phyloP scores from a whole-genome alignment of 2,113 vertebrate species.

The Gymnorhina tibicen region DNA sequence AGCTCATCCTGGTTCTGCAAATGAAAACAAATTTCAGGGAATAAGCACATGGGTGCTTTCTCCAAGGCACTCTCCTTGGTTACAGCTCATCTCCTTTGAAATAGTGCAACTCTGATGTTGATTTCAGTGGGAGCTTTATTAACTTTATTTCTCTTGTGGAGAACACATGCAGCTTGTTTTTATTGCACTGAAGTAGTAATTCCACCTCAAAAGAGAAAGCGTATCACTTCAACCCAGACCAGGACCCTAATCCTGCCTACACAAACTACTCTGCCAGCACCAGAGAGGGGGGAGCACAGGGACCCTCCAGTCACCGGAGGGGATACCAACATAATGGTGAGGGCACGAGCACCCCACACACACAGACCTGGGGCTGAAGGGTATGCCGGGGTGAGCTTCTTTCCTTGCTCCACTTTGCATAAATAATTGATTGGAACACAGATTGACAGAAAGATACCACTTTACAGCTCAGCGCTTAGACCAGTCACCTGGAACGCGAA shows the following conservation, averaged over 20 bases:
- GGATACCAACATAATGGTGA: too few species aligned
- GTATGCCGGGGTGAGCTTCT: neutral
- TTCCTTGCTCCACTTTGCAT: neutral
- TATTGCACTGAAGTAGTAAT: neutral
- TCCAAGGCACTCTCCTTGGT: neutral
- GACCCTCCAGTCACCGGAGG: rapidly evolving
- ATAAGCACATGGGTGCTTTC: neutral
- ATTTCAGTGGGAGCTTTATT: neutral
- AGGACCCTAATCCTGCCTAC: neutral
- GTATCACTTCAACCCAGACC: neutral
- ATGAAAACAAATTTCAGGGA: neutral
- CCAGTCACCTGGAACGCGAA: neutral
- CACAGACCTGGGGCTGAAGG: neutral
- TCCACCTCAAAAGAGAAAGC: neutral
- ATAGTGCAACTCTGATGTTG: neutral
- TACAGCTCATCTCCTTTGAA: neutral
- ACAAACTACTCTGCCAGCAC: neutral
- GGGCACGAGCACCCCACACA: neutral
- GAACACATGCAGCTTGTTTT: neutral
- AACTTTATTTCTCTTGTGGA: neutral
- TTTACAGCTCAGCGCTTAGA: neutral
- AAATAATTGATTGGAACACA: conserved; percentile 1
- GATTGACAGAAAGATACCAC: neutral
- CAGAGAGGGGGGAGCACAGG: neutral
- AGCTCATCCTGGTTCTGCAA: neutral